Evolutionary conservation across 2,797 vertebrate species (phyloP), one percentile per base, ranked within the genome.

Genomic region (Bradypodion pumilum): DNA sequence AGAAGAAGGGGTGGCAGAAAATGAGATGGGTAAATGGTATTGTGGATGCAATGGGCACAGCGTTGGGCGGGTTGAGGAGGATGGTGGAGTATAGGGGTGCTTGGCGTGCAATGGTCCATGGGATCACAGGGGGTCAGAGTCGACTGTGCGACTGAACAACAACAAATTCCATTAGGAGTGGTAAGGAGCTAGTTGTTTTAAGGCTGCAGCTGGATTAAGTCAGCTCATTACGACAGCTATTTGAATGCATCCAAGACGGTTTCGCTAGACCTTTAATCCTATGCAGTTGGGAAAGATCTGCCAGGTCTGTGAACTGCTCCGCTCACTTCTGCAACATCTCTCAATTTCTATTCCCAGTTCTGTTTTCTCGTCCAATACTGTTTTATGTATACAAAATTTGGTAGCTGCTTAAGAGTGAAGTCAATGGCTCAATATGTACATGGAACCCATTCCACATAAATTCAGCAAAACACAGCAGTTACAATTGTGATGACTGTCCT

Each of bases 381-480:
- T 91, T 86, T 87, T 86, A 89, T 78, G 76, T 81, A 9, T 82
- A 91, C 70, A 89, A 76, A 87, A 82, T 89, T 90, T 91, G 82
- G 88, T 92, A 91, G 84, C 89, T 86, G 60, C 37, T 77, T 86
- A 83, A 69, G 87, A 86, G 89, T 94, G 94, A 95, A 93, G 93
- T 95, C 94, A 94, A 92, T 91, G 44, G 29, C 82, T 86, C 91
- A 94, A 88, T 93, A 94, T 94, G 91, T 87, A 63, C 46, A 35
- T 27, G 59, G 78, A 89, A 86, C 93, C 92, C 93, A 93, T 94
- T 87, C 83, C 83, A 85, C 86, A 84, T 87, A 91, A 91, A 91
- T 94, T 92, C 90, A 91, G 82, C 89, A 89, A 84, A 89, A 88
- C 92, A 90, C 93, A 88, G 87, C 89, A 91, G 88, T 81, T 44